phyloP scores from a whole-genome alignment of 2,797 vertebrate genomes.

The Gambusia yucatana region DNA sequence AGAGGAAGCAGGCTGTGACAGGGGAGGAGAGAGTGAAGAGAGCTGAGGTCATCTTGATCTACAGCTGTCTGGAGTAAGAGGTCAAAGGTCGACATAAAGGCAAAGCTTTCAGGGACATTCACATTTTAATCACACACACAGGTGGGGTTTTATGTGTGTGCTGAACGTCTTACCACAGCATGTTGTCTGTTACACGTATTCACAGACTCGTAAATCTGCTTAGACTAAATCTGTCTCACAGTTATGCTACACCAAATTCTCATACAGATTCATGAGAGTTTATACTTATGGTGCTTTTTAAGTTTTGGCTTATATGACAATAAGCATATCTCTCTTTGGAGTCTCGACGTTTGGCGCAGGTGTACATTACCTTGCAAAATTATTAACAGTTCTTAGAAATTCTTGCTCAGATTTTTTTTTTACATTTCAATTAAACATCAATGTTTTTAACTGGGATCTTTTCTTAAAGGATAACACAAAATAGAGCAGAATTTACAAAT shows the following conservation, averaged over 20 bases:
- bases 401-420: background rate
- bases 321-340: background rate
- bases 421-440: background rate
- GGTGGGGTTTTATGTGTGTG: conserved; percentile 20
- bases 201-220: background rate
- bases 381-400: background rate
- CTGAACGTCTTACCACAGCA: conserved; percentile 6
- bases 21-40: conserved; percentile 36
- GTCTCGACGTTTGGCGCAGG: background rate
- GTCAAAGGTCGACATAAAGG: conserved; percentile 52
- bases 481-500: background rate
- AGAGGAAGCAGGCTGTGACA: conserved; percentile 31
- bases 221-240: background rate
- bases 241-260: background rate
- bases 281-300: background rate
- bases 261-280: background rate
- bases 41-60: conserved; percentile 60
- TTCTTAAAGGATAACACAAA: background rate
- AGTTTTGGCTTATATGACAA: background rate
- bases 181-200: background rate
- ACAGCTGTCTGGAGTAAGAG: conserved; percentile 38
- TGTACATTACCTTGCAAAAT: background rate
- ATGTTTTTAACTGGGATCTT: background rate
- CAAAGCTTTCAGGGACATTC: conserved; percentile 38
- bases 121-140: conserved; percentile 19